These are phyloP conservation scores for Oryzaephilus surinamensis DNA, from an alignment of 1,140 invertebrate species.

Conservation along the genomic window DNA sequence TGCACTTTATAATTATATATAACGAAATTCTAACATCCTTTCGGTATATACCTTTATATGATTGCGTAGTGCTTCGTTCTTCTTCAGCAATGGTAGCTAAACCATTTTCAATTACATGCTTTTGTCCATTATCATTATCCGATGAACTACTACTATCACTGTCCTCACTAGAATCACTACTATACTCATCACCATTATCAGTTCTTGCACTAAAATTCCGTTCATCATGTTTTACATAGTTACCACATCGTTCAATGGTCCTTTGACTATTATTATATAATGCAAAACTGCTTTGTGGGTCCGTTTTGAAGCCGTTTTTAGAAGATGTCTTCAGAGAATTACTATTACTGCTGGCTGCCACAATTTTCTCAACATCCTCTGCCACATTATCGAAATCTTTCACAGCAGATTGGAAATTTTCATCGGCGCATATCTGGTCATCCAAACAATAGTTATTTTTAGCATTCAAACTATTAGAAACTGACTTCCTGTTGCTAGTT, in stretches of 20 bases:
- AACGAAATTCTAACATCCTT: too few relatives aligned
- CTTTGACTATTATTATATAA: conserved; percentile 7
- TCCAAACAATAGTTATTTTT: conserved; percentile 7
- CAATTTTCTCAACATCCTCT: conserved; percentile 31
- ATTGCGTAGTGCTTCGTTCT: conserved; percentile 20
- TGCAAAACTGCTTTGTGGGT: background rate
- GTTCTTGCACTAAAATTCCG: background rate
- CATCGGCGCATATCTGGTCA: conserved; percentile 8
- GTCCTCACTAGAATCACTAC: conserved; percentile 14
- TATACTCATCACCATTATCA: conserved; percentile 7
- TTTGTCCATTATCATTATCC: conserved; percentile 21
- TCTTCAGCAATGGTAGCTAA: conserved; percentile 34
- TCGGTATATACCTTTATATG: conserved; percentile 15
- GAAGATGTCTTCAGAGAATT: conserved; percentile 3
- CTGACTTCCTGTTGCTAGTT: conserved; percentile 10
- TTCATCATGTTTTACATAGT: too few relatives aligned
- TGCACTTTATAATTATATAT: too few relatives aligned
- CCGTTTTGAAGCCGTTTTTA: background rate
- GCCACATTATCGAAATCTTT: conserved; percentile 32
- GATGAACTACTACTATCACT: conserved; percentile 9
- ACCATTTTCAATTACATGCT: conserved; percentile 25
- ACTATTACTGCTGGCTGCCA: conserved; percentile 12
- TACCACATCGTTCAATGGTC: too few relatives aligned
- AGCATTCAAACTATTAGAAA: conserved; percentile 11
- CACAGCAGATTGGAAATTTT: conserved; percentile 29